Base-by-base conservation (phyloP, 2,113 vertebrate genomes). In the Hyla sarda region DNA sequence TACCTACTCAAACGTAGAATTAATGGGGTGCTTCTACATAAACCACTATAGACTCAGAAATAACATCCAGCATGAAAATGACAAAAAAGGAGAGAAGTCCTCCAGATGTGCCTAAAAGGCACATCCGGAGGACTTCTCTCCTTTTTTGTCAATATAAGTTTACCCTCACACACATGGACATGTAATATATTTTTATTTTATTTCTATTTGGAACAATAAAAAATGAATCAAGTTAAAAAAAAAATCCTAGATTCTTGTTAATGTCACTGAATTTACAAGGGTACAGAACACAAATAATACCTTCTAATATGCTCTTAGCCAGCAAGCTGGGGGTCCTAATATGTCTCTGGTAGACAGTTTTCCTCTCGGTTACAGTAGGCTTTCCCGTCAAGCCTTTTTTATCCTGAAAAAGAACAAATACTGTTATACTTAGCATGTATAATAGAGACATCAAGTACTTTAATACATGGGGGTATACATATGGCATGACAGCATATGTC, bases 231-330 rank as follows among this genome's bases (percentile, higher is more conserved):
- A 30, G 25, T 65, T 1, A 65, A 65, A 12, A 25, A 60, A 60
- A 1, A 2, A 62, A 11, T 28, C n/a, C 7, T 19, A 58, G 41
- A n/a, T 2, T 25, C 9, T 23, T 62, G 9, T 62, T 25, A 12
- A 19, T 34, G 2, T 67, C 4, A 30, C 4, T 30, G 14, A 67
- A 67, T 67, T 14, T 69, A 19, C 9, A 16, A 16, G 30, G 2
- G 67, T 11, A 37, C 16, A 50, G 30, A 65, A 16, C 56, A 48
- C 21, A 54, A 6, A 88, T 8, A 48, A 93, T 90, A 99, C 98
- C 98, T 97, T 99, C 98, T 74, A 99, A 91, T 93, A 99, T 99
- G 93, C 97, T 99, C 92, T 99, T 99, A 83, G 98, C 97, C 90
- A 99, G 93, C 93, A 99, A 94, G 90, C 97, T 98, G 56, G 98